These are phyloP conservation scores for Melanostoma mellinum DNA, from an alignment of 2,888 invertebrate genomes.

Conservation along the genomic window DNA sequence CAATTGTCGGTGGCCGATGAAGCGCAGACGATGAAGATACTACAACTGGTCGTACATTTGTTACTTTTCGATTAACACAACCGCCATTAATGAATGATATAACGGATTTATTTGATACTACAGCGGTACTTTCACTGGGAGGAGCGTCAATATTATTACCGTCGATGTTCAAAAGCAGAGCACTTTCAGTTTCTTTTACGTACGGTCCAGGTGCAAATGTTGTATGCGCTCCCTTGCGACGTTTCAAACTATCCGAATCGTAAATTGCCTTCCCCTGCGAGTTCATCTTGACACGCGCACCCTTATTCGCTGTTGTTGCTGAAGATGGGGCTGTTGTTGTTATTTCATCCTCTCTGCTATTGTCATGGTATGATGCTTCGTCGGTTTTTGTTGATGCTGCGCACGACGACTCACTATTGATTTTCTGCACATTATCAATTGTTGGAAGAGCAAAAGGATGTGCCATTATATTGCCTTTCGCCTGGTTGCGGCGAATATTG, in stretches of 20 bases:
- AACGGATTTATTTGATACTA: constrained; percentile 44
- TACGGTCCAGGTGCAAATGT: constrained; percentile 94
- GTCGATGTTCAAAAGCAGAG: constrained; percentile 72
- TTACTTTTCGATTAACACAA: constrained; percentile 78
- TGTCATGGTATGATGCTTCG: constrained; percentile 65
- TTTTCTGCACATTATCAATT: constrained; percentile 65
- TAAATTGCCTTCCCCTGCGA: constrained; percentile 94
- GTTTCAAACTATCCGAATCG: constrained; percentile 91
- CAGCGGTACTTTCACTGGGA: constrained; percentile 73
- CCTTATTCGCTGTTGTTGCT: constrained; percentile 74
- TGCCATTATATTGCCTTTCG: constrained; percentile 49
- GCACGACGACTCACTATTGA: constrained; percentile 70
- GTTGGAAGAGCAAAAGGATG: constrained; percentile 70
- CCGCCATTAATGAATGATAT: constrained; percentile 76
- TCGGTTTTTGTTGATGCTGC: constrained; percentile 74
- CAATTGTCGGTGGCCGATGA: constrained; percentile 74
- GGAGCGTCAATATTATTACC: constrained; percentile 51
- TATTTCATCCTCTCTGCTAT: constrained; percentile 57
- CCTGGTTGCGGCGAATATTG: constrained; percentile 78
- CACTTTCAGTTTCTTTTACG: constrained; percentile 86
- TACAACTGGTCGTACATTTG: constrained; percentile 80
- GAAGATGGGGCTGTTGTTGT: constrained; percentile 74
- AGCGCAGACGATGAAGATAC: constrained; percentile 67
- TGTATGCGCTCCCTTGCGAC: constrained; percentile 90
- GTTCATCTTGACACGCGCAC: constrained; percentile 89